These are phyloP conservation scores for Stratiolaelaps scimitus DNA, from an alignment of 1,140 invertebrate genomes.

Conservation along the genomic window DNA sequence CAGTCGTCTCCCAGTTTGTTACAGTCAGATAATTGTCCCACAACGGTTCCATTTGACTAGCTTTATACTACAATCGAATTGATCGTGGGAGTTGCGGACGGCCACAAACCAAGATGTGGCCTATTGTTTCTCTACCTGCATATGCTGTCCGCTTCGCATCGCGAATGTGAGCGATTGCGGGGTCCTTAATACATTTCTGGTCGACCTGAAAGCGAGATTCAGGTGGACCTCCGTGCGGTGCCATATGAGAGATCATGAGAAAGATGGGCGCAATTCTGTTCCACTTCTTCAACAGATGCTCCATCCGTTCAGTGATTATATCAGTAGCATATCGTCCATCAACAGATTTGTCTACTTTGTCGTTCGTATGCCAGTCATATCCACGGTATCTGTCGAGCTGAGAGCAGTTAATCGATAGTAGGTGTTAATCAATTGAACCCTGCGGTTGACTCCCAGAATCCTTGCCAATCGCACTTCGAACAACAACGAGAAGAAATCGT, in stretches of 20 bases:
- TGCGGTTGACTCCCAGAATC: no score
- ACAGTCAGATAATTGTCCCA: neutral
- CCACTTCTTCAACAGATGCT: constrained; percentile 49
- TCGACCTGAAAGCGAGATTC: constrained; percentile 44
- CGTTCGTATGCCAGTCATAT: constrained; percentile 51
- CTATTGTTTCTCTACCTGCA: constrained; percentile 33
- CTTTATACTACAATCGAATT: no score
- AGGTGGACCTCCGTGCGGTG: constrained; percentile 63
- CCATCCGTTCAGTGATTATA: constrained; percentile 60
- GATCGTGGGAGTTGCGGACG: no score
- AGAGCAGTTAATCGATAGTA: no score
- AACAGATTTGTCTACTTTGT: constrained; percentile 55
- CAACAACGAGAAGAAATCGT: no score
- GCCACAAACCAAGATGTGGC: no score
- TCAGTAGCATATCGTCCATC: constrained; percentile 72
- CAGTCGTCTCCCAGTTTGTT: neutral
- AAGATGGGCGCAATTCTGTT: constrained; percentile 52
- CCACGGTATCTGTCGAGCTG: no score
- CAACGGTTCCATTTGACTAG: no score
- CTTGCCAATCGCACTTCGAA: no score
- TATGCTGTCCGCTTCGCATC: constrained; percentile 29
- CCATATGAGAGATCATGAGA: constrained; percentile 66
- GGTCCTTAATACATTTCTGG: neutral
- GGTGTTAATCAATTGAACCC: no score
- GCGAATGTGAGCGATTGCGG: constrained; percentile 30